Evolutionary conservation across 2,797 vertebrate genomes (phyloP).

Genomic region (Chromis chromis): DNA sequence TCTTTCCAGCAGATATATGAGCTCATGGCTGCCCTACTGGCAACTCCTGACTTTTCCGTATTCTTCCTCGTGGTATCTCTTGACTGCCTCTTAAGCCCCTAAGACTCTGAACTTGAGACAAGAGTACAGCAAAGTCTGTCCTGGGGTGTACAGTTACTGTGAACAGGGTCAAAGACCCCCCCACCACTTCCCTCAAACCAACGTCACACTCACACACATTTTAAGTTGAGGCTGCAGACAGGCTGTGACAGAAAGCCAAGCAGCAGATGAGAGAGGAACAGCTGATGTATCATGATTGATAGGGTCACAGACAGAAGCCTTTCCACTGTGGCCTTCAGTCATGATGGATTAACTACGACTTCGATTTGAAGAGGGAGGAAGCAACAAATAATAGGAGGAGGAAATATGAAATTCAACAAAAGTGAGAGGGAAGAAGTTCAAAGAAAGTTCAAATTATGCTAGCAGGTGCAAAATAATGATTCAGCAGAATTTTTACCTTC

Average conservation of each 20-base stretch:
- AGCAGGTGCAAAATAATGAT: constrained; percentile 21
- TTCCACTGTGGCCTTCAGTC: constrained; percentile 55
- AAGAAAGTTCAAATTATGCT: constrained; percentile 20
- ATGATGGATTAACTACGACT: constrained; percentile 44
- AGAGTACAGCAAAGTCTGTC: constrained; percentile 68
- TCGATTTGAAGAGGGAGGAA: constrained; percentile 42
- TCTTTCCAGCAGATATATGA: neutral
- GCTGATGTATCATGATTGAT: constrained; percentile 68
- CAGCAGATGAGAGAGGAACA: constrained; percentile 61
- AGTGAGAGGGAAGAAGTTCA: constrained; percentile 27
- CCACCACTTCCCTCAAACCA: constrained; percentile 17
- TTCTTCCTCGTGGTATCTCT: constrained; percentile 34
- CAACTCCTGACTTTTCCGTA: constrained; percentile 18
- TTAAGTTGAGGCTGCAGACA: constrained; percentile 52
- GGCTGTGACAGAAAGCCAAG: constrained; percentile 49
- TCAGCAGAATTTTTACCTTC: constrained; percentile 7
- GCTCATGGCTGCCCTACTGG: neutral
- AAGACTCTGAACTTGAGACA: constrained; percentile 70
- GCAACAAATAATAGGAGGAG: constrained; percentile 17
- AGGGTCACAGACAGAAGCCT: constrained; percentile 54
- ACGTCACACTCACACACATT: constrained; percentile 53
- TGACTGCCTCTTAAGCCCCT: constrained; percentile 41
- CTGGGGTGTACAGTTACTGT: constrained; percentile 72
- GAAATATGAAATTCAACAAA: constrained; percentile 32
- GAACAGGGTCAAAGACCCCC: constrained; percentile 53